Base-by-base conservation (phyloP, 1,140 invertebrate genomes). In the Drosophila elegans region DNA sequence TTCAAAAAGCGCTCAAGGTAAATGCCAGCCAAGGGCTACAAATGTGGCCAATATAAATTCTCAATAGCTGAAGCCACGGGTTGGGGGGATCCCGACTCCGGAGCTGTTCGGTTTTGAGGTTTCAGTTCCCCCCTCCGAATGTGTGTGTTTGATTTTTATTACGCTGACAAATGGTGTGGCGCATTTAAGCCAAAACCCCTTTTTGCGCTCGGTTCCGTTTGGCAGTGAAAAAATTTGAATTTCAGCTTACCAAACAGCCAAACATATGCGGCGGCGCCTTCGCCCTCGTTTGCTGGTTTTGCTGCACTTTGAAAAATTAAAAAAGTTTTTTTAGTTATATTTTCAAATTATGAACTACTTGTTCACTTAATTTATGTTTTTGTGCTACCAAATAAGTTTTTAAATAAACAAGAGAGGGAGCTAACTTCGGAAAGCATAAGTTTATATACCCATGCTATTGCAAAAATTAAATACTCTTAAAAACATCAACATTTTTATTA, bases 141-240 rank as follows among this genome's bases (percentile, higher is more conserved):
- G 75, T 78, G 76, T 82, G 71, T 91, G 89, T 88, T 91, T 91
- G 88, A 91, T 91, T 91, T 71, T 91, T 91, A 91, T 91, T 91
- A 91, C 88, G 79, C 84, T 91, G 88, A 91, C 89, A 91, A 91
- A 91, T 91, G 88, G 85, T 71, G 86, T 85, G 77, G 85, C 84
- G 73, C 77, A 78, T 84, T 89, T 89, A 89, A 89, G 84, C 84
- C 80, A 59, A 42, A 67, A 83, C 80, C 83, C 83, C 83, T 77
- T 83, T 86, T 76, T 55, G 74, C 56, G 57, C 48, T 62, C 48
- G 68, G 36, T 38, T 71, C 49, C 44, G 69, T 68, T 74, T 75
- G 64, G 74, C 46, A 60, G 66, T 68, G 77, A 80, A 80, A 80
- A 89, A 89, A 88, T 89, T 89, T 89, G 84, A 89, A 89, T 89